Evolutionary conservation across 1,140 invertebrate genomes (phyloP), one percentile per base, ranked within the genome.

Genomic region (Trigoniulus corallinus): DNA sequence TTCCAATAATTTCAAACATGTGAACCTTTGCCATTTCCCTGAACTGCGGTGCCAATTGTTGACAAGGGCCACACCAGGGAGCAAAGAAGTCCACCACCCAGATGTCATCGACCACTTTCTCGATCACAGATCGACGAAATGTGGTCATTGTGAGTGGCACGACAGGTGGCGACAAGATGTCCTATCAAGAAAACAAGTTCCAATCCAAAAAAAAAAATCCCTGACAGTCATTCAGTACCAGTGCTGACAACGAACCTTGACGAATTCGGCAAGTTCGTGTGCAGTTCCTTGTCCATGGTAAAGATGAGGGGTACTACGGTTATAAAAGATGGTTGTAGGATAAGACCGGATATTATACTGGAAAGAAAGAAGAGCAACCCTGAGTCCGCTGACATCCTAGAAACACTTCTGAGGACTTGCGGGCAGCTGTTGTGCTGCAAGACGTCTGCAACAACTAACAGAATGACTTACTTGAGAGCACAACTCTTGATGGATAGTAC

Each of bases 271-370:
- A 39, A 87, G 70, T 25, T 72, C 67, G 3, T 65, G 56, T 27
- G 75, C 73, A 48, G 68, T 68, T 58, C 79, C 79, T 25, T 73
- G 69, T 3, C 79, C 76, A 51, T 72, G 70, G 62, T 76, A 84
- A 46, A 72, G 67, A 56, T 75, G 68, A 22, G 70, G 68, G 2
- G 62, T 63, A 39, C 71, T 75, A 2, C 72, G 67, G 58, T 83
- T 82, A 57, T 81, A 81, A 1, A 85, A 66, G 50, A 82, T 75
- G 7, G 78, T 76, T 0, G 82, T 83, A 1, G 84, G 83, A 67
- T 85, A 87, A 3, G 77, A 77, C 26, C 69, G 63, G 44, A 84
- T 74, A 44, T 77, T 77, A 56, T 81, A 74, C 57, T 74, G 67
- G 29, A 34, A 34, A 34, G 29, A 55, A 2, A 42, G 52, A 29